Evolutionary conservation across 2,113 vertebrate species (phyloP).

Genomic region (Agapornis roseicollis): DNA sequence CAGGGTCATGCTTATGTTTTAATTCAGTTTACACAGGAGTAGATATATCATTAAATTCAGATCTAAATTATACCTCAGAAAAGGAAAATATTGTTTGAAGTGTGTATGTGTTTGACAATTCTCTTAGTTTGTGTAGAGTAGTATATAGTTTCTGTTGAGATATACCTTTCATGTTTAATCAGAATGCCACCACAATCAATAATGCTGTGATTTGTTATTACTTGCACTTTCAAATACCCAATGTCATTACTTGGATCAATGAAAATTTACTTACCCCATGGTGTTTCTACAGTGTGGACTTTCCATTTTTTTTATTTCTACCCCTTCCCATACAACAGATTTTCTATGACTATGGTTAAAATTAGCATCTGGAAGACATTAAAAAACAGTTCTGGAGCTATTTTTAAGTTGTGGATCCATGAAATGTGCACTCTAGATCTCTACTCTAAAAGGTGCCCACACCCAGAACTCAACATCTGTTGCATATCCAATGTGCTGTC

Average conservation of each 20-base stretch:
- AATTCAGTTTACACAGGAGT: background rate
- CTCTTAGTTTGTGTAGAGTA: background rate
- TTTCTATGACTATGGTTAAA: background rate
- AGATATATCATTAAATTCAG: background rate
- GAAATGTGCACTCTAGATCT: rapidly evolving
- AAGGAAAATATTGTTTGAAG: background rate
- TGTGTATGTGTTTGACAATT: background rate
- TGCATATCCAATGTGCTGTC: background rate
- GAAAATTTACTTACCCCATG: background rate
- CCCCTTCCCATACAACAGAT: background rate
- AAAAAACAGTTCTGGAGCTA: background rate
- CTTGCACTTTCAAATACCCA: background rate
- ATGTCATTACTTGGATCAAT: background rate
- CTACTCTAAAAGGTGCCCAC: background rate
- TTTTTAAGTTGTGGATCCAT: background rate
- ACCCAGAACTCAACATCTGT: background rate
- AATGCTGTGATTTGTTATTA: background rate
- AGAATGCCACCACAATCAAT: background rate
- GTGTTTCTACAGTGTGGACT: background rate
- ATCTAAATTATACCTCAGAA: background rate
- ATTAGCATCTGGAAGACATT: background rate
- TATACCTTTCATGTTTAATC: background rate
- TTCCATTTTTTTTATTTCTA: background rate
- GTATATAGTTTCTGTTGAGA: background rate
- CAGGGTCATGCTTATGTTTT: background rate